Conservation (phyloP, 2,797 vertebrate species). For the Semaprochilodus insignis region DNA sequence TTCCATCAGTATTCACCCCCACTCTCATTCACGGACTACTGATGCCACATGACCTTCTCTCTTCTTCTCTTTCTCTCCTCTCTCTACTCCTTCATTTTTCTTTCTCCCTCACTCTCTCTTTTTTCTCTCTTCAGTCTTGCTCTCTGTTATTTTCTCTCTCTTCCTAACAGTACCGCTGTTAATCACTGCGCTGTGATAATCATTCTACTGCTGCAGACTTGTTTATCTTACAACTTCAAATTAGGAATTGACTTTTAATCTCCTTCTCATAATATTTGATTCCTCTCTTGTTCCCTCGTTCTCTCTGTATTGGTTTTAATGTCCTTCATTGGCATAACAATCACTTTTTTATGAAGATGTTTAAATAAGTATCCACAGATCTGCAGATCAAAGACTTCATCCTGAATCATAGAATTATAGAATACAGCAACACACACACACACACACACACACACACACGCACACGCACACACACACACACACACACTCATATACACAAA, state of each 20-base stretch:
- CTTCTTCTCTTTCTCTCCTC: neutral
- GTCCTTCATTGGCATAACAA: neutral
- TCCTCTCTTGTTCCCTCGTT: neutral
- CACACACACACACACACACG: too few species aligned
- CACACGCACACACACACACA: too few species aligned
- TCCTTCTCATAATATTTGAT: slow-evolving; percentile 19
- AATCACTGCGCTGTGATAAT: slow-evolving; percentile 2
- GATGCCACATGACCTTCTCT: slow-evolving; percentile 5
- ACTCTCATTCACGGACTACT: neutral
- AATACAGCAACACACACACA: too few species aligned
- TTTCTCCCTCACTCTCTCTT: neutral
- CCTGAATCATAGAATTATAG: neutral
- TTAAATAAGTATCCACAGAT: neutral
- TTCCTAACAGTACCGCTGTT: neutral
- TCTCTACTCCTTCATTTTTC: neutral
- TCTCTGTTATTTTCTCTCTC: neutral
- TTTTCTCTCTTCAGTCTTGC: too few species aligned
- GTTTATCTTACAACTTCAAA: neutral
- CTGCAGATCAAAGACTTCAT: slow-evolving; percentile 5
- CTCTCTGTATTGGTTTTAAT: neutral
- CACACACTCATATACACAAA: too few species aligned
- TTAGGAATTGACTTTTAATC: slow-evolving; percentile 23
- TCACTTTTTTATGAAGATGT: neutral
- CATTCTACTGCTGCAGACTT: neutral
- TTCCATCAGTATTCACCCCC: slow-evolving; percentile 47